A percentile compares a stretch with the other conserved stretches of the same genome.
Evolutionary conservation across 2,888 invertebrate genomes (phyloP).

Genomic region (Choristoneura rosaceana): DNA sequence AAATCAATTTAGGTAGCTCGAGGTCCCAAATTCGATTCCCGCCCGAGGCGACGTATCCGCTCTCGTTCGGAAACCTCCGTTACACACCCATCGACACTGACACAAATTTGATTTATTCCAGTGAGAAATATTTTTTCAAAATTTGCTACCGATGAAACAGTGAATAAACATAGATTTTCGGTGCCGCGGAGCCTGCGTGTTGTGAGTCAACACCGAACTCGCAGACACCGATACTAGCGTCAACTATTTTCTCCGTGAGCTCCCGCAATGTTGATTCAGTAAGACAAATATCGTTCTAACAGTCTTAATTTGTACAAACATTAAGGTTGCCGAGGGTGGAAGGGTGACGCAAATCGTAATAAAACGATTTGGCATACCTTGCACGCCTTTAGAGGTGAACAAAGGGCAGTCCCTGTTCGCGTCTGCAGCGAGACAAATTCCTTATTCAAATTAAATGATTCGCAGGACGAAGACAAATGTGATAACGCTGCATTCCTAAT

Average conservation of each 20-base stretch:
- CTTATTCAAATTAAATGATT: constrained; percentile 62
- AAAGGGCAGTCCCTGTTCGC: constrained; percentile 51
- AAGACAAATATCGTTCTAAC: constrained; percentile 22
- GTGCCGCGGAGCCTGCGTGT: background rate
- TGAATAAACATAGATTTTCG: constrained; percentile 41
- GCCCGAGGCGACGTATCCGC: constrained; percentile 67
- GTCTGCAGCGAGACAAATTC: constrained; percentile 51
- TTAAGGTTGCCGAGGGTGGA: constrained; percentile 5
- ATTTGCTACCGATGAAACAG: constrained; percentile 46
- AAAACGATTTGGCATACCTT: constrained; percentile 43
- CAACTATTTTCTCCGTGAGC: constrained; percentile 4
- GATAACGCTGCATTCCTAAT: constrained; percentile 31
- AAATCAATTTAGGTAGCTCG: constrained; percentile 80
- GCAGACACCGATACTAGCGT: constrained; percentile 5
- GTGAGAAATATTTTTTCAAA: constrained; percentile 59
- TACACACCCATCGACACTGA: constrained; percentile 66
- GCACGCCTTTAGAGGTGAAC: constrained; percentile 53
- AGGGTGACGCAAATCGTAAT: constrained; percentile 21
- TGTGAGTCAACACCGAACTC: constrained; percentile 29
- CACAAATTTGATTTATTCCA: constrained; percentile 69
- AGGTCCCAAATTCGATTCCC: constrained; percentile 81
- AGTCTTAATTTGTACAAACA: constrained; percentile 22
- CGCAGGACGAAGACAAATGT: constrained; percentile 45
- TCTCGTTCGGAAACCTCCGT: constrained; percentile 66
- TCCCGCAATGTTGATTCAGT: constrained; percentile 16